Evolutionary conservation across 2,113 vertebrate genomes (phyloP).

Genomic region (Clarias gariepinus): DNA sequence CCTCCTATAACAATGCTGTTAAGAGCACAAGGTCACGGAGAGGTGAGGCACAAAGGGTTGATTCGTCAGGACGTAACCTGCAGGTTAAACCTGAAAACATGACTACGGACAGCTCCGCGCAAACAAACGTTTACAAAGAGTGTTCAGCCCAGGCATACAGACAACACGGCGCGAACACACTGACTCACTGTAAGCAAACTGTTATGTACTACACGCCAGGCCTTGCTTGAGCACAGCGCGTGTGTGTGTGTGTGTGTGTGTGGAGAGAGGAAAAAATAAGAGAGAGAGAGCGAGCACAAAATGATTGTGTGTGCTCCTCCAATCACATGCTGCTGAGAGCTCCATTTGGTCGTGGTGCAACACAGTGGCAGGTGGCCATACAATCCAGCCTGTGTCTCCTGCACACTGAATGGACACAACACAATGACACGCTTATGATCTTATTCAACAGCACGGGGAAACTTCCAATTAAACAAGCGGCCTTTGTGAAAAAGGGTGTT

Average conservation of each 20-base stretch:
- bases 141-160: background rate
- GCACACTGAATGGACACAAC: conserved; percentile 45
- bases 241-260: background rate
- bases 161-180: background rate
- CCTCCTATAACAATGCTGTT: background rate
- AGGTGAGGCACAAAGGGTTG: conserved; percentile 8
- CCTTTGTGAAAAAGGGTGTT: conserved; percentile 15
- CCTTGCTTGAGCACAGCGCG: background rate
- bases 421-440: conserved; percentile 55
- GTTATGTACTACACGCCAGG: conserved; percentile 17
- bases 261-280: background rate
- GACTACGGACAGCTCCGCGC: background rate
- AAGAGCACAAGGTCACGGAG: background rate
- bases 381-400: conserved; percentile 55
- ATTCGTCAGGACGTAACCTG: background rate
- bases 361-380: conserved; percentile 58
- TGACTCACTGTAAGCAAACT: conserved; percentile 26
- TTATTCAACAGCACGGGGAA: conserved; percentile 36
- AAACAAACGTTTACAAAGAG: background rate
- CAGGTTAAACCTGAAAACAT: conserved; percentile 1
- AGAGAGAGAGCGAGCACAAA: conserved; percentile 12
- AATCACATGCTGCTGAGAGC: conserved; percentile 49
- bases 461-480: conserved; percentile 46
- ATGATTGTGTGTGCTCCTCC: conserved; percentile 43
- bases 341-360: conserved; percentile 54